Percentiles rank a stretch among this genome's conserved stretches.
Conservation (phyloP, 2,888 invertebrate genomes). For the Lasius platythorax region DNA sequence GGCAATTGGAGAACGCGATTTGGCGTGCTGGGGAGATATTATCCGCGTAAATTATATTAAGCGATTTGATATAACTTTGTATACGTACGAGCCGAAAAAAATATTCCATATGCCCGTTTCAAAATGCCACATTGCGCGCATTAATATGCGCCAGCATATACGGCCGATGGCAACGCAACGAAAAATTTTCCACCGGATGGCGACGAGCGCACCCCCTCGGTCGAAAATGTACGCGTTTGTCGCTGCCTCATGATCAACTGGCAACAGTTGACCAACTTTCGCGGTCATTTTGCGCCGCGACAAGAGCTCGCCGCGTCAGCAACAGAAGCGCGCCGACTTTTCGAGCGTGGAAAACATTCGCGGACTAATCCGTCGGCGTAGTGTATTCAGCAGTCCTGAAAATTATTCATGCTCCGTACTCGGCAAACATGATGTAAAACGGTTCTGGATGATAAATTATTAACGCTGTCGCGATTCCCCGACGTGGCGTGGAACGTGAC, state of each 20-base stretch:
- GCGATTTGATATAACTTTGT: conserved; percentile 19
- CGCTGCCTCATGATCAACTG: conserved; percentile 61
- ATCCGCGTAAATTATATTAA: conserved; percentile 26
- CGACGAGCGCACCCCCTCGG: conserved; percentile 29
- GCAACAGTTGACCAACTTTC: conserved; percentile 73
- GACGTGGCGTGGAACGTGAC: conserved; percentile 39
- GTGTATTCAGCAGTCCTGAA: conserved; percentile 52
- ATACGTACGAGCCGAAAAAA: conserved; percentile 5
- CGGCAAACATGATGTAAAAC: conserved; percentile 41
- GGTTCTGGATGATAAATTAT: conserved; percentile 52
- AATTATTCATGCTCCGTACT: conserved; percentile 57
- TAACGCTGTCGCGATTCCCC: conserved; percentile 51
- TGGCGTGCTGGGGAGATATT: not conserved
- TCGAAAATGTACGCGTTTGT: conserved; percentile 74
- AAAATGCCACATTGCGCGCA: conserved; percentile 31
- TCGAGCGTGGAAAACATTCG: conserved; percentile 58
- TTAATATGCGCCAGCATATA: conserved; percentile 41
- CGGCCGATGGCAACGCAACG: conserved; percentile 34
- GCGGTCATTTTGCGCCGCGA: conserved; percentile 58
- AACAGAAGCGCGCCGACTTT: conserved; percentile 63
- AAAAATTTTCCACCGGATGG: conserved; percentile 42
- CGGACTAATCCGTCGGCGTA: conserved; percentile 64
- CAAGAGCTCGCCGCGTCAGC: conserved; percentile 62
- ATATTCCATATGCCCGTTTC: not conserved
- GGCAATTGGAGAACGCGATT: not conserved